A percentile compares a stretch with the other conserved stretches of the same genome.
These are phyloP conservation scores for Enhydra lutris DNA, from an alignment of 2,113 vertebrate species.

Conservation along the genomic window DNA sequence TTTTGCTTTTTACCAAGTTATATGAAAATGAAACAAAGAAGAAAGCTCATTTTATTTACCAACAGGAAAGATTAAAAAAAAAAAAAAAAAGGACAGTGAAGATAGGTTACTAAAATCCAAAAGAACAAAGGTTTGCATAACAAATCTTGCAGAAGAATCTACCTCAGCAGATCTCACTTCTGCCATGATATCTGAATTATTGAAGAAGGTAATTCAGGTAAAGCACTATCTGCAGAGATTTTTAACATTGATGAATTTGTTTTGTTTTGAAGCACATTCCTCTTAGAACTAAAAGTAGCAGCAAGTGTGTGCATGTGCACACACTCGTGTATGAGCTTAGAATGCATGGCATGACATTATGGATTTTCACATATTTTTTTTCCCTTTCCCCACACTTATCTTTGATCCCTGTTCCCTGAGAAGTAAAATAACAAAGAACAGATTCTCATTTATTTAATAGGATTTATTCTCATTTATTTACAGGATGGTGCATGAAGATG, in stretches of 20 bases:
- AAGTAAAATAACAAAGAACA: background rate
- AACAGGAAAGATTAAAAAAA: background rate
- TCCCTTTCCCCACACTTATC: background rate
- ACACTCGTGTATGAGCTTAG: too few species aligned
- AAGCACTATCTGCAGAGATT: background rate
- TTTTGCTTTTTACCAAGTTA: background rate
- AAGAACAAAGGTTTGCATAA: background rate
- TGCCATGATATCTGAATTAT: background rate
- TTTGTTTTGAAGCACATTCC: background rate
- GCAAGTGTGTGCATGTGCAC: background rate
- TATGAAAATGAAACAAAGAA: background rate
- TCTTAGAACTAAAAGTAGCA: background rate
- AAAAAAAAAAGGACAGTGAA: background rate
- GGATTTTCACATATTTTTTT: background rate
- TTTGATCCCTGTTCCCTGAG: background rate
- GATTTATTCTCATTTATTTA: background rate
- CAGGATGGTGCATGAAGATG: background rate
- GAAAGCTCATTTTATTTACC: background rate
- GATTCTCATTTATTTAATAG: background rate
- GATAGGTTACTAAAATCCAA: background rate
- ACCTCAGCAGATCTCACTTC: background rate
- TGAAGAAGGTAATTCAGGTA: background rate
- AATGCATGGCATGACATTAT: too few species aligned
- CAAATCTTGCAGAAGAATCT: background rate
- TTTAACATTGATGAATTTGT: background rate